Base-by-base conservation (phyloP, 2,113 vertebrate genomes). In the Falcunculus frontatus region DNA sequence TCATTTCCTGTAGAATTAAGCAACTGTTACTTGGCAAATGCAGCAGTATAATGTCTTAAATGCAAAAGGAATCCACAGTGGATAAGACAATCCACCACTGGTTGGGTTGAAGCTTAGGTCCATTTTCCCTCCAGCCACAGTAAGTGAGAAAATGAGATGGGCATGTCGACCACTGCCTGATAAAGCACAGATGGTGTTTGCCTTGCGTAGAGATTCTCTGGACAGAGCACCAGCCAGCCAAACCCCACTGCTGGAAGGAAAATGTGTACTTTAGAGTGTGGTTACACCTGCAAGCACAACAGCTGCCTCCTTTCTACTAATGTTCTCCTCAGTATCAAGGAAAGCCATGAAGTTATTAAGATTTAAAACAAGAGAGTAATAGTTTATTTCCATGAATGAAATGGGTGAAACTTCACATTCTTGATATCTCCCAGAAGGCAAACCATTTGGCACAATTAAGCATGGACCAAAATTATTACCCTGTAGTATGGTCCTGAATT, bases 151-250 rank as follows among this genome's bases (percentile, higher is more conserved):
- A 55, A 64, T 64, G 32, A 83, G 50, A 44, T 13, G 12, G 39
- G 47, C 16, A 8, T 2, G 7, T 20, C 0, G 1, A 17, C 13
- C 2, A 2, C 12, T 74, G 23, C 7, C 1, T 0, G 0, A 35
- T 53, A 41, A 55, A 78, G 63, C 26, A 33, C 18, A 55, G 37
- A 35, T 1, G 0, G 16, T 16, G 11, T 67, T 80, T 72, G 13
- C 6, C 67, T 79, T 35, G 22, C 1, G 0, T 5, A 55, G 62
- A 74, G 50, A 49, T 57, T 55, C 55, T 3, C 65, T 74, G 60
- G 39, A 26, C 50, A 37, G 12, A 53, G 10, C 25, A 78, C 18
- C 33, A 74, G 33, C 7, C 44, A 72, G 25, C 19, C 55, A 64
- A 47, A 78, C 9, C 16, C 49, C 59, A 63, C 18, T 17, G 23